phyloP scores from a whole-genome alignment of 2,113 vertebrate species.

The Aramus guarauna region DNA sequence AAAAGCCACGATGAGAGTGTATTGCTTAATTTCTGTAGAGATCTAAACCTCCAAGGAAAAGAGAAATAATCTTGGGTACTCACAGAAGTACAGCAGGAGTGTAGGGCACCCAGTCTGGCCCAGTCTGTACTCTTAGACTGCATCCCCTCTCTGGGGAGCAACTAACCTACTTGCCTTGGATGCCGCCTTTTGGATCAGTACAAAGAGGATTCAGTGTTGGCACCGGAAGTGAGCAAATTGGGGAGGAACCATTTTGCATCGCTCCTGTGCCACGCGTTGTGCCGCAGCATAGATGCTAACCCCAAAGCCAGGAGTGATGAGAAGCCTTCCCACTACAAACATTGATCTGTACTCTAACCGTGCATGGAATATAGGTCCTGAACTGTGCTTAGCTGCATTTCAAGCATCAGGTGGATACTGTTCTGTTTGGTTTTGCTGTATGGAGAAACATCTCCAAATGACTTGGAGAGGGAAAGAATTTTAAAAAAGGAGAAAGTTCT shows the following conservation, averaged over 20 bases:
- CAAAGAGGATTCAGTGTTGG: neutral
- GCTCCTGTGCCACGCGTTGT: neutral
- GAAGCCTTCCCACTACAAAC: neutral
- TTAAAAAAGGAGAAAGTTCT: neutral
- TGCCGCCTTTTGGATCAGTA: neutral
- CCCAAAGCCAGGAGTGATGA: neutral
- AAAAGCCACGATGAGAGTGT: neutral
- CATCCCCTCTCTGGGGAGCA: neutral
- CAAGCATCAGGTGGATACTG: neutral
- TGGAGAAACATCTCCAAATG: neutral
- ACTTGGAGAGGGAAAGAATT: neutral
- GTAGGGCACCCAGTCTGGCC: neutral
- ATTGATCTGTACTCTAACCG: fast-evolving
- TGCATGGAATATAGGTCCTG: neutral
- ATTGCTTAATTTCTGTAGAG: neutral
- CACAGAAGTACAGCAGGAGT: neutral
- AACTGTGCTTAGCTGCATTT: neutral
- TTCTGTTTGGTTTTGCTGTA: fast-evolving
- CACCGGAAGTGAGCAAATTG: neutral
- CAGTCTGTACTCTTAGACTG: neutral
- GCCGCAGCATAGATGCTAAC: neutral
- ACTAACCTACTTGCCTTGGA: neutral
- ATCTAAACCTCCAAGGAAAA: neutral
- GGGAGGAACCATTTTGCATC: neutral
- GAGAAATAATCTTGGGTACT: neutral